A percentile compares a stretch with the other conserved stretches of the same genome.
Evolutionary conservation across 2,888 invertebrate genomes (phyloP).

Genomic region (Macrophya annulata): DNA sequence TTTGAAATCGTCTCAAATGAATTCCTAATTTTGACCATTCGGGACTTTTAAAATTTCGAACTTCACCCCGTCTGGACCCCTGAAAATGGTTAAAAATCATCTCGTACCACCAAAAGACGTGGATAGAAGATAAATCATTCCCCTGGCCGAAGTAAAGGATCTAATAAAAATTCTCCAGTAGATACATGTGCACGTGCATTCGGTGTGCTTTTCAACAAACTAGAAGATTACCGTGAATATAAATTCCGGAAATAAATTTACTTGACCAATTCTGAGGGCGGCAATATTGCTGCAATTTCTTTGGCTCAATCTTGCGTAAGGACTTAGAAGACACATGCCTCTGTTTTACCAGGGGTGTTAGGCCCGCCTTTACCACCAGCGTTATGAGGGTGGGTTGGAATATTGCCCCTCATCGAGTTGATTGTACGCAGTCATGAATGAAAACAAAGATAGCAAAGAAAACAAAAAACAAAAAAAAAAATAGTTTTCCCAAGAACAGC

Average conservation of each 20-base stretch:
- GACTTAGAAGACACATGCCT: background rate
- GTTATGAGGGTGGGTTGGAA: background rate
- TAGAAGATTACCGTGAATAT: background rate
- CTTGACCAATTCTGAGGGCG: slow-evolving; percentile 5
- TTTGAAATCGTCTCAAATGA: no score
- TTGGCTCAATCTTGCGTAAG: background rate
- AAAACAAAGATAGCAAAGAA: background rate
- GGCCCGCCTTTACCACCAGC: background rate
- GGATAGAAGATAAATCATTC: slow-evolving; percentile 20
- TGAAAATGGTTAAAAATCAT: background rate
- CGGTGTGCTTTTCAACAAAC: background rate
- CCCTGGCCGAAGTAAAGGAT: background rate
- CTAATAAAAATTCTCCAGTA: background rate
- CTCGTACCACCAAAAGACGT: background rate
- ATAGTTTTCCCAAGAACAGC: background rate
- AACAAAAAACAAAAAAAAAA: background rate
- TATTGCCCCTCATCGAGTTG: slow-evolving; percentile 4
- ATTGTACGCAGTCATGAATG: background rate
- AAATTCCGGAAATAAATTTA: slow-evolving; percentile 14
- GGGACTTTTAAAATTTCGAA: no score
- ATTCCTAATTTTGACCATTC: no score
- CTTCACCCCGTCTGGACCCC: background rate
- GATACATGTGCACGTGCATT: background rate
- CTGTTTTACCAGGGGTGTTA: background rate
- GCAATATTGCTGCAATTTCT: slow-evolving; percentile 4